A percentile compares a stretch with the other conserved stretches of the same genome.
These are phyloP conservation scores for Drosophila bipectinata DNA, from an alignment of 1,140 invertebrate species.

Conservation along the genomic window DNA sequence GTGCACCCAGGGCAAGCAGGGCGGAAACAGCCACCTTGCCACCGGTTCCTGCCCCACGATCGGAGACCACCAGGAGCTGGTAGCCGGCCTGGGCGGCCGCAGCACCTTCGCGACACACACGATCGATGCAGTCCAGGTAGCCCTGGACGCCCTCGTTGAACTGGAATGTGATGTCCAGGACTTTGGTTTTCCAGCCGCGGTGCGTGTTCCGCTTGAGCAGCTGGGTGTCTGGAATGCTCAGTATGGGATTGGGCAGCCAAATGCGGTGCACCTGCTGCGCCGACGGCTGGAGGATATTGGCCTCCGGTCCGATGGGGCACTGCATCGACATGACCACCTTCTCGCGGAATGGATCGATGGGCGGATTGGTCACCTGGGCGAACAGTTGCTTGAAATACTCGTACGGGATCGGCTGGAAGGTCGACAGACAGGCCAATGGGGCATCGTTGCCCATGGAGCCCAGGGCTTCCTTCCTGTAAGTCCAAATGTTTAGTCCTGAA, in stretches of 20 bases:
- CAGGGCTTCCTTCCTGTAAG: slow-evolving; percentile 96
- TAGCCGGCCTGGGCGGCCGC: slow-evolving; percentile 91
- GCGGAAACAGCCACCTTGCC: slow-evolving; percentile 92
- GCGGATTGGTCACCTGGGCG: slow-evolving; percentile 99
- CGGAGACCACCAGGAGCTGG: slow-evolving; percentile 95
- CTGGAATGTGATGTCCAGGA: slow-evolving; percentile 96
- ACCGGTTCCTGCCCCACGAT: slow-evolving; percentile 89
- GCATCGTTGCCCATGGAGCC: slow-evolving; percentile 99
- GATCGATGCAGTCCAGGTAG: slow-evolving; percentile 90
- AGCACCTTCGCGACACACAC: slow-evolving; percentile 92
- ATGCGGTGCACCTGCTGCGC: slow-evolving; percentile 95
- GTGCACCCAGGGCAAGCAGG: slow-evolving; percentile 94
- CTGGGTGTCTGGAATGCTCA: slow-evolving; percentile 95
- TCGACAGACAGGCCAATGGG: slow-evolving; percentile 97
- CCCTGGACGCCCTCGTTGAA: slow-evolving; percentile 89
- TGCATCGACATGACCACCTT: slow-evolving; percentile 99
- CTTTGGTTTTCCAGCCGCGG: slow-evolving; percentile 95
- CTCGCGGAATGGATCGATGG: slow-evolving; percentile 99
- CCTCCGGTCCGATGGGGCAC: slow-evolving; percentile 95
- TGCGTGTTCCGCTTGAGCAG: slow-evolving; percentile 93
- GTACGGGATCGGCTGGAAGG: slow-evolving; percentile 96
- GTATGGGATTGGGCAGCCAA: slow-evolving; percentile 96
- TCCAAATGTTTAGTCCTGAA: background rate
- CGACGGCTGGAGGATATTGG: slow-evolving; percentile 96
- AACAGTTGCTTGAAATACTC: slow-evolving; percentile 99